Evolutionary conservation across 2,113 vertebrate genomes (phyloP), one percentile per base, ranked within the genome.

Genomic region (Eulemur rufifrons): DNA sequence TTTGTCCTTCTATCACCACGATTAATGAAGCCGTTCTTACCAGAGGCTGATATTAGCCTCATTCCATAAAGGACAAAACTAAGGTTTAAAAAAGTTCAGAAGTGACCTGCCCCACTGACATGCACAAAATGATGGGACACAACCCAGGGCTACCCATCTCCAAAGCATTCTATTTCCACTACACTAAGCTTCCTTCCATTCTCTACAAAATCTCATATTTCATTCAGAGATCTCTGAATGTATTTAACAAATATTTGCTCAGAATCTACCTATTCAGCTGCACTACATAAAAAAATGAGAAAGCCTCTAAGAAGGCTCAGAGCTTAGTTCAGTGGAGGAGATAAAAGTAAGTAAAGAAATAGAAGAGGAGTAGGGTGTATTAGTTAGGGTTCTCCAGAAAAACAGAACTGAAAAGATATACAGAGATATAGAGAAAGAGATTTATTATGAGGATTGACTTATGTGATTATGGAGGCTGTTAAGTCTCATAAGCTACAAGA

Each of bases 131-230:
- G 45, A 77, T 52, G 23, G 39, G 61, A 47, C 71, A 84, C 56
- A 80, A 85, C 23, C 45, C 47, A 39, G 50, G 50, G 52, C n/a
- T 5, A 34, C 80, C 71, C 52, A 37, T 8, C 5, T 47, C 27
- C 42, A 61, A 83, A 90, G 42, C 20, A 64, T 52, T 18, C 25
- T 81, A n/a, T 84, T 90, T 86, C 80, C 12, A 11, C 37, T 77
- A 77, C 25, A 27, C 61, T 77, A 90, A 82, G 84, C 63, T 90
- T 90, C 66, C 63, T 94, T 92, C 84, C 39, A 59, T 59, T 27
- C 34, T 86, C 89, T 95, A 50, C 76, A 91, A 71, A 92, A 82
- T 73, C n/a, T 86, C 74, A 34, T 64, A 64, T 87, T 93, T 95
- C 74, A 83, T 73, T 61, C 47, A 95, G 76, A 91, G 93, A 91